Percentiles rank a stretch among this genome's conserved stretches.
phyloP scores from a whole-genome alignment of 2,797 vertebrate species.

The Urophycis tenuis region DNA sequence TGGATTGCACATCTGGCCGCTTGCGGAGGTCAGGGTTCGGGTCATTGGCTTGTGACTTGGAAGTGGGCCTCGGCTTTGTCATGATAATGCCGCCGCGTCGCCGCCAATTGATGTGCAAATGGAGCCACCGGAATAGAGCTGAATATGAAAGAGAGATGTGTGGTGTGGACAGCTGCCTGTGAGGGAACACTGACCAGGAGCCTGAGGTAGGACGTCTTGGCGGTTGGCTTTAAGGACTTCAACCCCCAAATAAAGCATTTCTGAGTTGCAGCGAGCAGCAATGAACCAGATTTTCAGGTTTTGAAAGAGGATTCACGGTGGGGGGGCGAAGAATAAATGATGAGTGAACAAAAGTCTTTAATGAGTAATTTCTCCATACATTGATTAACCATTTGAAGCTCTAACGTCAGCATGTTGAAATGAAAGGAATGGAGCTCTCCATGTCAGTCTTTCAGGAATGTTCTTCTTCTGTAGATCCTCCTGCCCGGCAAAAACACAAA shows the following conservation, averaged over 20 bases:
- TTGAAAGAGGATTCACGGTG: not conserved
- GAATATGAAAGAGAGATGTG: conserved; percentile 4
- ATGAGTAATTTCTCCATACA: not conserved
- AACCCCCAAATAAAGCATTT: not conserved
- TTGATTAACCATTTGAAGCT: not conserved
- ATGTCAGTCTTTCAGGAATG: not conserved
- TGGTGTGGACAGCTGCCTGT: conserved; percentile 24
- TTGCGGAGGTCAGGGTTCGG: conserved; percentile 33
- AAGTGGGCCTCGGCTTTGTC: conserved; percentile 38
- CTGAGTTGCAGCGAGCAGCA: not conserved
- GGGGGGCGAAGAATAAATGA: not conserved
- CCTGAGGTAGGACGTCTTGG: not conserved
- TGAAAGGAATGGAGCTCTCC: conserved; percentile 17
- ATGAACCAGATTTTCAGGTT: not conserved
- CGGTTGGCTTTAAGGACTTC: not conserved
- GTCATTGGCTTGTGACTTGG: conserved; percentile 14
- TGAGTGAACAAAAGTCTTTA: not conserved
- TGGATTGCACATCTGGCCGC: conserved; percentile 42
- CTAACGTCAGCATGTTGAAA: not conserved
- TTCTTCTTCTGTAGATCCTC: conserved; percentile 20
- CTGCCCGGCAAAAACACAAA: conserved; percentile 11
- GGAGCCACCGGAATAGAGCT: conserved; percentile 8
- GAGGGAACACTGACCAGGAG: not conserved
- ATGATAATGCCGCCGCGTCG: conserved; percentile 45
- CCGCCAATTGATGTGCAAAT: conserved; percentile 43